These are phyloP conservation scores for Micromys minutus DNA, from an alignment of 2,113 vertebrate genomes.

Conservation along the genomic window DNA sequence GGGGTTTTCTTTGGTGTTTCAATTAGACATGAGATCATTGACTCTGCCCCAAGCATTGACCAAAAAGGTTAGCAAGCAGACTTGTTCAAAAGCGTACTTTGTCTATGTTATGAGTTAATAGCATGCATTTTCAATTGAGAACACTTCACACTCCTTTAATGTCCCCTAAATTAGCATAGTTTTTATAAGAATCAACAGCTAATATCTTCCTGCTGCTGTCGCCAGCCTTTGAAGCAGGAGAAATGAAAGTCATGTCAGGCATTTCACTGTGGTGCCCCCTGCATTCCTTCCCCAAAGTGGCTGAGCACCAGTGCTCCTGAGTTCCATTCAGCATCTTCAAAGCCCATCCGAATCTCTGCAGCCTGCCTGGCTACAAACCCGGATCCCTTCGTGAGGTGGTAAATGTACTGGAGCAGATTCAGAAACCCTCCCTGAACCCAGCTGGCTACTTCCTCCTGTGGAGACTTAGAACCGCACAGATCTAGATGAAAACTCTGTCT, in stretches of 20 bases:
- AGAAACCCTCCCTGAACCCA: not conserved
- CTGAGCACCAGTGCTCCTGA: not conserved
- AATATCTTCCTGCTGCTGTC: slow-evolving; percentile 57
- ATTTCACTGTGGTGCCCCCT: slow-evolving; percentile 35
- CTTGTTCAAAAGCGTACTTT: slow-evolving; percentile 27
- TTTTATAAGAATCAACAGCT: slow-evolving; percentile 56
- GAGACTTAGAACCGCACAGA: not conserved
- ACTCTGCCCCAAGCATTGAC: slow-evolving; percentile 15
- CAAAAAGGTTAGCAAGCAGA: slow-evolving; percentile 37
- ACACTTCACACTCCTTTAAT: slow-evolving; percentile 1
- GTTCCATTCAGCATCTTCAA: not conserved
- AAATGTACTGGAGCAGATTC: not conserved
- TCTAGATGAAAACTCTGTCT: not conserved
- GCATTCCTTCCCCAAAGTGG: slow-evolving; percentile 14
- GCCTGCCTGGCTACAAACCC: not conserved
- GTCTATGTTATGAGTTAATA: slow-evolving; percentile 31
- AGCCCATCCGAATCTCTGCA: not conserved
- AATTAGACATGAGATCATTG: slow-evolving; percentile 38
- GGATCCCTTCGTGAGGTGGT: not conserved
- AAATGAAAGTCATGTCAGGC: slow-evolving; percentile 60
- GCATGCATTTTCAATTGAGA: slow-evolving; percentile 41
- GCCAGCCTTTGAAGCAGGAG: slow-evolving; percentile 29
- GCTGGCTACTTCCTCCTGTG: not conserved
- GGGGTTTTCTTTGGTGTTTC: slow-evolving; percentile 29
- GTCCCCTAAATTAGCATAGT: slow-evolving; percentile 38